Evolutionary conservation across 2,113 vertebrate genomes (phyloP).

Genomic region (Trinectes maculatus): DNA sequence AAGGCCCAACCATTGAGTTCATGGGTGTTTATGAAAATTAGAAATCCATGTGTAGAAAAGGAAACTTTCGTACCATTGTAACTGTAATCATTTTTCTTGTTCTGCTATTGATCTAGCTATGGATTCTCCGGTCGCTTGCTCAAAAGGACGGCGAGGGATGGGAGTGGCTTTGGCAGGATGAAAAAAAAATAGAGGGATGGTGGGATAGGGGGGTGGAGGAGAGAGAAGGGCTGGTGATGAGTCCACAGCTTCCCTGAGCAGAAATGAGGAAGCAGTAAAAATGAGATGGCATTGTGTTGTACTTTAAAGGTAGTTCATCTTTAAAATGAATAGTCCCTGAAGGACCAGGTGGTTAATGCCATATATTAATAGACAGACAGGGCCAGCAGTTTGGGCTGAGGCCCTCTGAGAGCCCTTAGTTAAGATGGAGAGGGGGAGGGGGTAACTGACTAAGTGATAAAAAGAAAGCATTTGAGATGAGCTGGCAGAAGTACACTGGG

Average conservation of each 20-base stretch:
- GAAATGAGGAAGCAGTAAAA: conserved; percentile 85
- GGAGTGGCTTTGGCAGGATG: conserved; percentile 44
- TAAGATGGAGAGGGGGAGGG: conserved; percentile 68
- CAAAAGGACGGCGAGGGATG: conserved; percentile 33
- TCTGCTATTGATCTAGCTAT: conserved; percentile 70
- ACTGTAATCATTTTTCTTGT: conserved; percentile 77
- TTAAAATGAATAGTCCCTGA: conserved; percentile 86
- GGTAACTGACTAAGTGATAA: conserved; percentile 60
- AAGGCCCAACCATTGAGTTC: conserved; percentile 55
- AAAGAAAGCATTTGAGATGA: conserved; percentile 34
- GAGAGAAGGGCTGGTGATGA: conserved; percentile 70
- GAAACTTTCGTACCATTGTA: conserved; percentile 61
- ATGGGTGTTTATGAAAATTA: conserved; percentile 65
- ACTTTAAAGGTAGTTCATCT: conserved; percentile 87
- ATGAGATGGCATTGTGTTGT: conserved; percentile 83
- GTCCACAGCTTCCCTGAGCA: conserved; percentile 73
- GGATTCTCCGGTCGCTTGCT: conserved; percentile 34
- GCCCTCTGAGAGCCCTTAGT: conserved; percentile 84
- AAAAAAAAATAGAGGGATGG: conserved; percentile 51
- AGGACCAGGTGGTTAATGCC: conserved; percentile 86
- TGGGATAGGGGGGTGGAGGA: conserved; percentile 45
- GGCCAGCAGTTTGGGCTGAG: conserved; percentile 78
- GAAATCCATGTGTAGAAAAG: conserved; percentile 66
- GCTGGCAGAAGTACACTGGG: conserved; percentile 29
- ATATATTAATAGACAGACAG: conserved; percentile 88